Evolutionary conservation across 2,797 vertebrate genomes (phyloP).

Genomic region (Bothrops alternatus): DNA sequence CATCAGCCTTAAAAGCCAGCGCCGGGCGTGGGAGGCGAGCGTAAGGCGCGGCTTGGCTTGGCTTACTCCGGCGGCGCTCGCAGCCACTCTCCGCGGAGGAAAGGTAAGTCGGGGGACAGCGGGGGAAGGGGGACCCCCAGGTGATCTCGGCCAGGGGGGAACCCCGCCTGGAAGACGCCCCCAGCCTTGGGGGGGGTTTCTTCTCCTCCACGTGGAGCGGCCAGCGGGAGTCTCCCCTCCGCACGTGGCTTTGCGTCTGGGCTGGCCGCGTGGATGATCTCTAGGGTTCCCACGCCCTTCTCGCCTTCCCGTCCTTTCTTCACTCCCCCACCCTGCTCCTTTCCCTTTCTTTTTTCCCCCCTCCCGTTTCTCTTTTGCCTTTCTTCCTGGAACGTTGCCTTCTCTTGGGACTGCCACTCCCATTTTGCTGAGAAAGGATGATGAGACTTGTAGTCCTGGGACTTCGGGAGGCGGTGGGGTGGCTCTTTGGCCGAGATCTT

Average conservation of each 20-base stretch:
- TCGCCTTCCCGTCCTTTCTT: not conserved
- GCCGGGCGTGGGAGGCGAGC: not conserved
- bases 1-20: slow-evolving; percentile 57
- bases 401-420: not conserved
- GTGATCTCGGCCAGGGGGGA: not conserved
- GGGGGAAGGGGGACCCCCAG: too few relatives aligned
- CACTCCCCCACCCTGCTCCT: not conserved
- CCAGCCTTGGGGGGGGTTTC: too few relatives aligned
- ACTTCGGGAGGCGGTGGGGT: not conserved
- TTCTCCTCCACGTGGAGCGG: too few relatives aligned
- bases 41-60: not conserved
- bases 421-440: not conserved
- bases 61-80: not conserved
- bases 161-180: not conserved
- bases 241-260: not conserved
- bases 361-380: not conserved
- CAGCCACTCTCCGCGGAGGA: not conserved
- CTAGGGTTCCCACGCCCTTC: not conserved
- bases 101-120: not conserved
- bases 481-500: not conserved
- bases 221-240: not conserved
- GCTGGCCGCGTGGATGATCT: not conserved
- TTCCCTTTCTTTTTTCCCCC: not conserved
- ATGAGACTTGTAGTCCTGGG: not conserved
- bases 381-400: not conserved